A percentile compares a stretch with the other conserved stretches of the same genome.
Evolutionary conservation across 2,888 invertebrate genomes (phyloP).

Genomic region (Agrochola lota): DNA sequence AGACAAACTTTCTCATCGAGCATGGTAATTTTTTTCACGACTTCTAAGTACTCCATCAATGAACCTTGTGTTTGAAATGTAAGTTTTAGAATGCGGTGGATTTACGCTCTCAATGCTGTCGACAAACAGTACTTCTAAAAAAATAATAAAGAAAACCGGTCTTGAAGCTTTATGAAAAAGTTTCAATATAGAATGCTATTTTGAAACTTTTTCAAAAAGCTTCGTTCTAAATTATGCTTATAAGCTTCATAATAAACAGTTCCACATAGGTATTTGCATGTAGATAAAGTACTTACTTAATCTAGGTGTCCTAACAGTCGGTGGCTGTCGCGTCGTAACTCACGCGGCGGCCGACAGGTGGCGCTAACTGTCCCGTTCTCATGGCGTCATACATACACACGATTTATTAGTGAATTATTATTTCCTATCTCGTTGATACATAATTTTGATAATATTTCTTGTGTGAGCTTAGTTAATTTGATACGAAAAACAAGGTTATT

Average conservation of each 20-base stretch:
- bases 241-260: conserved; percentile 23
- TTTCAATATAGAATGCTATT: too few relatives aligned
- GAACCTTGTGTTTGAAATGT: neutral
- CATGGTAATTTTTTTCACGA: neutral
- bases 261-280: neutral
- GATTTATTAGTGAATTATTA: conserved; percentile 40
- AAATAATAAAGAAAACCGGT: too few relatives aligned
- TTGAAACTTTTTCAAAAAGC: too few relatives aligned
- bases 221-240: neutral
- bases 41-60: neutral
- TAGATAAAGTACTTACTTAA: conserved; percentile 47
- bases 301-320: conserved; percentile 39
- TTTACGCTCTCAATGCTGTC: neutral
- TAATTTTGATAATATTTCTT: conserved; percentile 12
- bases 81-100: neutral
- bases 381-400: conserved; percentile 23
- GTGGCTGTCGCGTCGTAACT: conserved; percentile 37
- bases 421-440: conserved; percentile 39
- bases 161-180: neutral
- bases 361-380: conserved; percentile 51
- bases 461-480: neutral
- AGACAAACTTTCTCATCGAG: neutral
- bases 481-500: neutral
- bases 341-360: conserved; percentile 47
- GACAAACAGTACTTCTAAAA: too few relatives aligned